phyloP scores from a whole-genome alignment of 2,113 vertebrate genomes.

The Hucho hucho region DNA sequence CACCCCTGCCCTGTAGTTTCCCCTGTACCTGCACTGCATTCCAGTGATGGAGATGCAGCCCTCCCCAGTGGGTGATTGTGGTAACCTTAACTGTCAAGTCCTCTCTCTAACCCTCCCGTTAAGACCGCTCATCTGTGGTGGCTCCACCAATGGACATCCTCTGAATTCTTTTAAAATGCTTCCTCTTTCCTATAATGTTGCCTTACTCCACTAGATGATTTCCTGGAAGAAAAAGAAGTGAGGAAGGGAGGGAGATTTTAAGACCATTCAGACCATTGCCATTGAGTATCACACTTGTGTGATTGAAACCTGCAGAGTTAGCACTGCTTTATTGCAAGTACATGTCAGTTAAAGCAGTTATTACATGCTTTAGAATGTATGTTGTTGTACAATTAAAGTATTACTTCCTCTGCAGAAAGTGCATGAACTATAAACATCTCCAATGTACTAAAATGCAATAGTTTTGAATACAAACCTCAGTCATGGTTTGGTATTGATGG shows the following conservation, averaged over 20 bases:
- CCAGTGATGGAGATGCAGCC: constrained; percentile 76
- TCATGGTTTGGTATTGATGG: not conserved
- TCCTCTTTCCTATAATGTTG: not conserved
- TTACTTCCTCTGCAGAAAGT: constrained; percentile 18
- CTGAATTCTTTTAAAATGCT: not conserved
- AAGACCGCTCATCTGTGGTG: not conserved
- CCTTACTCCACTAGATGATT: not conserved
- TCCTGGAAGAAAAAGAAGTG: not conserved
- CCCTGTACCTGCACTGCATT: constrained; percentile 63
- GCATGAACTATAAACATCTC: constrained; percentile 14
- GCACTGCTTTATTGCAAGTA: constrained; percentile 20
- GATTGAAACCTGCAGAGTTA: constrained; percentile 3
- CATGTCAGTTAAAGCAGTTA: not conserved
- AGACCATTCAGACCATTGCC: constrained; percentile 11
- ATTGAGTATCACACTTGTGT: constrained; percentile 27
- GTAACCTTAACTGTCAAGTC: not conserved
- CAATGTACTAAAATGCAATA: constrained; percentile 23
- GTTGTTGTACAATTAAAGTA: constrained; percentile 3
- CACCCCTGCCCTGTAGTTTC: constrained; percentile 10
- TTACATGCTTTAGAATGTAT: not conserved
- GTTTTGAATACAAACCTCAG: not conserved
- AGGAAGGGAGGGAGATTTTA: not conserved
- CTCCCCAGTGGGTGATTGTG: not conserved
- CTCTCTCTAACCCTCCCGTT: not conserved
- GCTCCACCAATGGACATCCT: not conserved